These are phyloP conservation scores for Aphaenogaster ashmeadi DNA, from an alignment of 1,140 invertebrate species.

Conservation along the genomic window DNA sequence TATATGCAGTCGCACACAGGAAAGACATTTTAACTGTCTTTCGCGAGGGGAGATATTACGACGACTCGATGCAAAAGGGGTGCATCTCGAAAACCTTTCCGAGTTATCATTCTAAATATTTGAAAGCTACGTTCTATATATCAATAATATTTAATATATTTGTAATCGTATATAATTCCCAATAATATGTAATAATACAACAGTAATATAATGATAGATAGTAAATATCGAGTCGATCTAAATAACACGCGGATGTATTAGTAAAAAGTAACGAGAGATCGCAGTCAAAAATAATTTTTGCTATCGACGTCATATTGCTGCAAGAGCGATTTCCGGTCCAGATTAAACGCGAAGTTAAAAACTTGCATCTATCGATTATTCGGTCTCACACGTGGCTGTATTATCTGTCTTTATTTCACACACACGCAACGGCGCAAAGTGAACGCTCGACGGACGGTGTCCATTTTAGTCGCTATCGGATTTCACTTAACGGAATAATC, in stretches of 20 bases:
- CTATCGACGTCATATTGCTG: background rate
- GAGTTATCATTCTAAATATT: background rate
- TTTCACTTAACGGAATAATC: conserved; percentile 64
- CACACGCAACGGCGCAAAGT: conserved; percentile 19
- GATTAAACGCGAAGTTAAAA: conserved; percentile 29
- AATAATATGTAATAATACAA: background rate
- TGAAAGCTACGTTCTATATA: too few relatives aligned
- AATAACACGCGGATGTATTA: background rate
- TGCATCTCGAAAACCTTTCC: background rate
- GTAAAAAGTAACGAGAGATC: background rate
- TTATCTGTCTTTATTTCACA: conserved; percentile 41
- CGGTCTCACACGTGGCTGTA: conserved; percentile 19
- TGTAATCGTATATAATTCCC: background rate
- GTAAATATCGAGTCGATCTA: background rate
- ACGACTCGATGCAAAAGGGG: background rate
- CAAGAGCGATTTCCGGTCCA: background rate
- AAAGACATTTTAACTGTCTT: background rate
- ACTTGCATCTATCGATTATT: conserved; percentile 52
- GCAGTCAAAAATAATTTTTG: background rate
- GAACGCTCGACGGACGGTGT: conserved; percentile 43
- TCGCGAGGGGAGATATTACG: background rate
- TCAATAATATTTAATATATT: background rate
- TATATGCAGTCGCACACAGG: background rate
- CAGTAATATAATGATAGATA: background rate
- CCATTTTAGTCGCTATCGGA: conserved; percentile 62